Percentiles rank a stretch among this genome's conserved stretches.
phyloP scores from a whole-genome alignment of 1,140 invertebrate species.

The Heliconius congener region DNA sequence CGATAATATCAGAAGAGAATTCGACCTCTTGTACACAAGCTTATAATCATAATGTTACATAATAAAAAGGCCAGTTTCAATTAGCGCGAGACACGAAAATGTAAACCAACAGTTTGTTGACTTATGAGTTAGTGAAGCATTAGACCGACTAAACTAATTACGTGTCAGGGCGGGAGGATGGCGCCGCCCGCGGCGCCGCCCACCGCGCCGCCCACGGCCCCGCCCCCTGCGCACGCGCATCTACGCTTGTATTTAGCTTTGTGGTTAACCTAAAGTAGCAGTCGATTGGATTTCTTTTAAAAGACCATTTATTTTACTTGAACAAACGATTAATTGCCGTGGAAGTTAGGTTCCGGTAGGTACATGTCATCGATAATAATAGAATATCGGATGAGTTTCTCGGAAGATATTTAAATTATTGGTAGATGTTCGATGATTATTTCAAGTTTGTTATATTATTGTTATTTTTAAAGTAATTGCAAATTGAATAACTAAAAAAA shows the following conservation, averaged over 20 bases:
- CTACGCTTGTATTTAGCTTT: conserved; percentile 1
- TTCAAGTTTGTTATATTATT: background rate
- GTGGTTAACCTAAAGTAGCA: background rate
- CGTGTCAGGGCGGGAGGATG: background rate
- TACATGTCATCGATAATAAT: background rate
- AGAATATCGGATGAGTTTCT: background rate
- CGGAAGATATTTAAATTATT: no score
- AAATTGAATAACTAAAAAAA: no score
- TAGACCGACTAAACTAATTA: no score
- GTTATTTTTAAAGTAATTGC: no score
- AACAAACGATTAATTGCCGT: background rate
- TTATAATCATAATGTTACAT: no score
- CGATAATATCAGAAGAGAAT: no score
- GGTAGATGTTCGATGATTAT: no score
- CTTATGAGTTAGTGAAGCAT: background rate
- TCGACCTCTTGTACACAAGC: no score
- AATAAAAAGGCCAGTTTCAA: no score
- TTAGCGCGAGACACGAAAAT: background rate
- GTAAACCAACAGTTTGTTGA: background rate
- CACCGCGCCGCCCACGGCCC: conserved; percentile 9
- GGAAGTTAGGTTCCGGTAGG: background rate
- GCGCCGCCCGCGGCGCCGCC: background rate
- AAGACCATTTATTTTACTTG: background rate
- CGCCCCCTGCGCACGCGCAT: conserved; percentile 23
- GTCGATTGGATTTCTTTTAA: background rate